A percentile compares a stretch with the other conserved stretches of the same genome.
Evolutionary conservation across 2,888 invertebrate genomes (phyloP).

Genomic region (Drosophila percnosoma): DNA sequence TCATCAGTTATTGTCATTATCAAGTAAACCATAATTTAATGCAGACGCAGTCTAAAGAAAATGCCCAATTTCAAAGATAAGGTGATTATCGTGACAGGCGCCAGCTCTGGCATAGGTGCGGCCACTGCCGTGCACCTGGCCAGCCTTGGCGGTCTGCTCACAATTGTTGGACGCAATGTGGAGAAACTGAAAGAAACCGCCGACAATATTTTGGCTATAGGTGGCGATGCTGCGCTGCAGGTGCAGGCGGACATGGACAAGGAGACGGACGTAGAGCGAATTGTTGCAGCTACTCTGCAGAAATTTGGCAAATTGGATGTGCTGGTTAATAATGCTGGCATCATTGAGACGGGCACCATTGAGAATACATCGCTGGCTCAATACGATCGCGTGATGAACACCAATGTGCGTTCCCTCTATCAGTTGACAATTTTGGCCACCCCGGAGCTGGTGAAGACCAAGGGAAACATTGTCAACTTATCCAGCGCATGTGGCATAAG

Average conservation of each 20-base stretch:
- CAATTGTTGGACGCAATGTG: constrained; percentile 89
- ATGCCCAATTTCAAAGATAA: constrained; percentile 87
- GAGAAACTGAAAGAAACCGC: constrained; percentile 88
- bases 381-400: constrained; percentile 94
- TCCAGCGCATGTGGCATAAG: constrained; percentile 96
- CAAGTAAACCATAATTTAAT: neutral
- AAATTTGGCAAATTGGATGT: constrained; percentile 92
- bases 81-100: constrained; percentile 89
- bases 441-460: constrained; percentile 92
- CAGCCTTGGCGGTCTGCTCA: constrained; percentile 87
- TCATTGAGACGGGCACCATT: constrained; percentile 92
- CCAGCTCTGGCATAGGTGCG: constrained; percentile 91
- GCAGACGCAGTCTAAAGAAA: neutral
- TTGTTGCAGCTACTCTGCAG: constrained; percentile 90
- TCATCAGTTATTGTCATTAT: constrained; percentile 11
- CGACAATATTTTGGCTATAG: constrained; percentile 80
- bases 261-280: constrained; percentile 89
- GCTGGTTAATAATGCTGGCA: constrained; percentile 95
- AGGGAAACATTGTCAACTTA: constrained; percentile 96
- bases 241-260: constrained; percentile 90
- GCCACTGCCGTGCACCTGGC: constrained; percentile 89
- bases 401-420: constrained; percentile 93
- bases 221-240: constrained; percentile 85
- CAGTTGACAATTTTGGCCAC: constrained; percentile 94
- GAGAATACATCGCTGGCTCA: constrained; percentile 94